These are phyloP conservation scores for Salarias fasciatus DNA, from an alignment of 2,797 vertebrate genomes.

Conservation along the genomic window DNA sequence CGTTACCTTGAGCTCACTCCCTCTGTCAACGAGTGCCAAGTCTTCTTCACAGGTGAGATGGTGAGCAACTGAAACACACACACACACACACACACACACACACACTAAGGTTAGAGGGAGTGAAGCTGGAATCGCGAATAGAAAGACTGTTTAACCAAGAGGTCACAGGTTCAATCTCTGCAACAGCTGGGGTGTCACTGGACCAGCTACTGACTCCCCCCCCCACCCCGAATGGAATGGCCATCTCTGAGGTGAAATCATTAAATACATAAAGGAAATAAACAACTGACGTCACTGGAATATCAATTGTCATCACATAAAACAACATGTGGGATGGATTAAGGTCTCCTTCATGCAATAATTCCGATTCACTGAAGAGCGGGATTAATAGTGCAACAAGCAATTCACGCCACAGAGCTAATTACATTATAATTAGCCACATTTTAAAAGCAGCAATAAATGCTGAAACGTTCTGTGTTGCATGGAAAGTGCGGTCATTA, in stretches of 20 bases:
- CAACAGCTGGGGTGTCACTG: constrained; percentile 52
- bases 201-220: constrained; percentile 31
- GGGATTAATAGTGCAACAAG: constrained; percentile 16
- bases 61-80: constrained; percentile 50
- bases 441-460: constrained; percentile 31
- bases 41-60: constrained; percentile 25
- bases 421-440: constrained; percentile 30
- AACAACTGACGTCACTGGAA: constrained; percentile 35
- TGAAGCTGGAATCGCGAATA: constrained; percentile 31
- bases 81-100: constrained; percentile 36
- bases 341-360: background rate
- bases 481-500: constrained; percentile 30
- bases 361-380: constrained; percentile 11
- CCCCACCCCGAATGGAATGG: background rate
- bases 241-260: background rate
- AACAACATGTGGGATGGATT: constrained; percentile 20
- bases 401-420: constrained; percentile 31
- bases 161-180: constrained; percentile 57
- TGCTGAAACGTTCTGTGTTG: constrained; percentile 23
- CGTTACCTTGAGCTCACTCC: constrained; percentile 51
- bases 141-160: constrained; percentile 57
- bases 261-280: constrained; percentile 10
- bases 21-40: constrained; percentile 16
- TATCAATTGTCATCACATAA: constrained; percentile 34
- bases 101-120: constrained; percentile 32